Evolutionary conservation across 2,797 vertebrate genomes (phyloP).

Genomic region (Neosilurus hyrtlii): DNA sequence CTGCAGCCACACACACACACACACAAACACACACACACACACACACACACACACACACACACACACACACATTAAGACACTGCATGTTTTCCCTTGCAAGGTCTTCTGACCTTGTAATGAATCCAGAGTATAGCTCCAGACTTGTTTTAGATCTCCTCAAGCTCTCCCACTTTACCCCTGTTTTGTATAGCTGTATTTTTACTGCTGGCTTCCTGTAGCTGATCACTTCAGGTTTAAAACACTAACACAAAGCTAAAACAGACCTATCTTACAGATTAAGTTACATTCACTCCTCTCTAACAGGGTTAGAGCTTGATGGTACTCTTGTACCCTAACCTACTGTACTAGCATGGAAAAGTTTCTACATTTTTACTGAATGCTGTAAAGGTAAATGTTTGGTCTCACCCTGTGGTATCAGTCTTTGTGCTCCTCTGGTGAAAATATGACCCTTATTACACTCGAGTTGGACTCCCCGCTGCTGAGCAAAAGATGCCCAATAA

Average conservation of each 20-base stretch:
- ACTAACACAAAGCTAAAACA: neutral
- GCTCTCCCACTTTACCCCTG: too few relatives aligned
- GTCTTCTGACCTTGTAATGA: neutral
- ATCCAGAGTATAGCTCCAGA: neutral
- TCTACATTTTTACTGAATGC: neutral
- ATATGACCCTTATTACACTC: conserved; percentile 93
- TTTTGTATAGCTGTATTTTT: neutral
- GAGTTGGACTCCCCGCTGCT: conserved; percentile 93
- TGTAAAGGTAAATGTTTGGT: neutral
- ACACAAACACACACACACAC: conserved; percentile 7
- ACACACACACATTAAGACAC: conserved; percentile 16
- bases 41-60: conserved; percentile 21
- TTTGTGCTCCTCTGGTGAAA: conserved; percentile 91
- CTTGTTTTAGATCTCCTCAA: neutral
- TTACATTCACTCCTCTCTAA: neutral
- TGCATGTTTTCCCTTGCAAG: neutral
- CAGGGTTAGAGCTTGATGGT: neutral
- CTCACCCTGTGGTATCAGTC: conserved; percentile 93
- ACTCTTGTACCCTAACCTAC: neutral
- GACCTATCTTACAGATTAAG: neutral
- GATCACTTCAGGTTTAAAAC: neutral
- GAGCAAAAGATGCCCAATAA: conserved; percentile 98
- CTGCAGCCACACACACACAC: conserved; percentile 64
- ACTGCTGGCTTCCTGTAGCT: neutral
- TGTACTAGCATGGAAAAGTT: neutral